Conservation (phyloP, 1,140 invertebrate genomes). For the Homarus americanus region DNA sequence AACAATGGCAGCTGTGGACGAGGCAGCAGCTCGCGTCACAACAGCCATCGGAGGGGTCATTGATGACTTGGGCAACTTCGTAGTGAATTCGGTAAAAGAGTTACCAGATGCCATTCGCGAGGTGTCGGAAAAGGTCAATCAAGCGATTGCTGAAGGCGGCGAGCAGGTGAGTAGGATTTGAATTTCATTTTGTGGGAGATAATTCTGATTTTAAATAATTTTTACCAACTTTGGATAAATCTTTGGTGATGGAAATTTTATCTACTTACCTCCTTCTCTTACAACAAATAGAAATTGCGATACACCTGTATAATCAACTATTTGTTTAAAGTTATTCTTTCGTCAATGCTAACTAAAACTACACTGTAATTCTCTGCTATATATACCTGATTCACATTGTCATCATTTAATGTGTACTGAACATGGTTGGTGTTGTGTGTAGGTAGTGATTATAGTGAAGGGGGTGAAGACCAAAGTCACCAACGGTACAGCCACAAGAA, state of each 20-base stretch:
- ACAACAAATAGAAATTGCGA: too few species aligned
- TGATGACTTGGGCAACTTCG: slow-evolving; percentile 46
- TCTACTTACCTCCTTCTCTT: too few species aligned
- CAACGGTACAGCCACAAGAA: neutral
- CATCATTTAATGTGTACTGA: neutral
- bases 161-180: slow-evolving; percentile 13
- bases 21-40: slow-evolving; percentile 22
- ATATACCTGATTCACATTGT: neutral
- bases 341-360: neutral
- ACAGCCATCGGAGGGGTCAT: slow-evolving; percentile 1
- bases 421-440: neutral
- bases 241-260: neutral
- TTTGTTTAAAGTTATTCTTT: neutral
- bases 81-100: slow-evolving; percentile 21
- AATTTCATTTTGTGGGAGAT: neutral
- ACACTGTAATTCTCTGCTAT: neutral
- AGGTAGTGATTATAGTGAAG: slow-evolving; percentile 51
- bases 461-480: neutral
- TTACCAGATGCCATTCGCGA: slow-evolving; percentile 28
- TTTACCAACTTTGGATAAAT: neutral
- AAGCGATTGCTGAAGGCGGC: slow-evolving; percentile 19
- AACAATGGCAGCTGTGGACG: slow-evolving; percentile 29
- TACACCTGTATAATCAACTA: too few species aligned
- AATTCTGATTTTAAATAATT: neutral
- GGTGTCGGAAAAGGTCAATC: slow-evolving; percentile 5